Percentiles rank a stretch among this genome's conserved stretches.
These are phyloP conservation scores for Pituophis catenifer DNA, from an alignment of 2,113 vertebrate species.

Conservation along the genomic window DNA sequence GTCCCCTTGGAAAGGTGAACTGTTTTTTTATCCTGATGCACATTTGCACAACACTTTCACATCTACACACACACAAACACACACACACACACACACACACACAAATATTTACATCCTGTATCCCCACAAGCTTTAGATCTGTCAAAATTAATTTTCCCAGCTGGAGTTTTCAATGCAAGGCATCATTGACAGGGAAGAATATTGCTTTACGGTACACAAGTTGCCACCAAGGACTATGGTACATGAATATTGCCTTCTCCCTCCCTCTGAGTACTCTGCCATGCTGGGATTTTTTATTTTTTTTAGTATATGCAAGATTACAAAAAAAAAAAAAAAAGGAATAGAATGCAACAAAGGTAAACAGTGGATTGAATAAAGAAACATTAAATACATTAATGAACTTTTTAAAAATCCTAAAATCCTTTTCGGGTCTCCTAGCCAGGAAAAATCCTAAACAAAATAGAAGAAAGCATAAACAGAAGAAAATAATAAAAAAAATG, in stretches of 20 bases:
- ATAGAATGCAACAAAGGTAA: not conserved
- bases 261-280: not conserved
- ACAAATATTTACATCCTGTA: slow-evolving; percentile 5
- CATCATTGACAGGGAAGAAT: not conserved
- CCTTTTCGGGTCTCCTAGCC: not conserved
- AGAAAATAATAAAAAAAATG: not conserved
- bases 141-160: rapidly evolving
- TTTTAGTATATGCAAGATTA: not conserved
- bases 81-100: not conserved
- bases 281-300: not conserved
- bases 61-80: not conserved
- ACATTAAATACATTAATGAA: not conserved
- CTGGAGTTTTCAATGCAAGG: rapidly evolving
- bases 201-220: not conserved
- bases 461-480: not conserved
- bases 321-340: too few species aligned
- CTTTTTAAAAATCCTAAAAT: not conserved
- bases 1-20: not conserved
- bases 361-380: not conserved
- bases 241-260: not conserved
- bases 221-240: not conserved
- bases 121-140: slow-evolving; percentile 7
- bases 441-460: not conserved
- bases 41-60: not conserved
- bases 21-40: not conserved